Percentiles rank a stretch among this genome's conserved stretches.
Conservation (phyloP, 2,113 vertebrate genomes). For the Rhea americana region DNA sequence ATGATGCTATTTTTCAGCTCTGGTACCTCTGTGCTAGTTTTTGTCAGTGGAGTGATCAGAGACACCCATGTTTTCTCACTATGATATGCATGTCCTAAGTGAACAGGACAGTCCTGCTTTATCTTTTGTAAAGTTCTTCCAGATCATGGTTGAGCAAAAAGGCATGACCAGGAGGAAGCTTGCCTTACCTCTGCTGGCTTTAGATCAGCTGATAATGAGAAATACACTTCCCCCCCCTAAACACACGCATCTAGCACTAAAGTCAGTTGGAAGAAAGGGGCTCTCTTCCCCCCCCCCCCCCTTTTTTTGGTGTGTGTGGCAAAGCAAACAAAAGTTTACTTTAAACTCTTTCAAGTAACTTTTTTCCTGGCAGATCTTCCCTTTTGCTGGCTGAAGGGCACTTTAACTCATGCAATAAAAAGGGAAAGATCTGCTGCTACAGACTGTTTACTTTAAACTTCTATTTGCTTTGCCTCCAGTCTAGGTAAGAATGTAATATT, state of each 20-base stretch:
- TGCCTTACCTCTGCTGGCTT: background rate
- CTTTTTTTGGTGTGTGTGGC: background rate
- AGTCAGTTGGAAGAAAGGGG: slow-evolving; percentile 9
- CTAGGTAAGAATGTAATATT: slow-evolving; percentile 43
- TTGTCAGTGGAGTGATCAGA: background rate
- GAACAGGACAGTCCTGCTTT: background rate
- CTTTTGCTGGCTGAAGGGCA: slow-evolving; percentile 59
- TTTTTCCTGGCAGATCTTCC: slow-evolving; percentile 48
- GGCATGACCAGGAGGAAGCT: slow-evolving; percentile 22
- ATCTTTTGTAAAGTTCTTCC: background rate
- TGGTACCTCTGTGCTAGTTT: background rate
- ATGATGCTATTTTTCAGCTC: background rate
- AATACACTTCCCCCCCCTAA: slow-evolving; percentile 32
- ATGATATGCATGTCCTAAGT: background rate
- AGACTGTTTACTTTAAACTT: slow-evolving; percentile 57
- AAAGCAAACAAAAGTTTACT: slow-evolving; percentile 50
- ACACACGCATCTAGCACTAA: background rate
- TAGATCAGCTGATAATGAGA: background rate
- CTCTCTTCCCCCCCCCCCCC: background rate
- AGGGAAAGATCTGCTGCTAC: slow-evolving; percentile 22
- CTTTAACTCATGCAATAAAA: slow-evolving; percentile 55
- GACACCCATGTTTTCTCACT: background rate
- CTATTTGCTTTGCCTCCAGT: slow-evolving; percentile 63
- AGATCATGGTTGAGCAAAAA: slow-evolving; percentile 10
- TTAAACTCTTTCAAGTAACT: slow-evolving; percentile 57